These are phyloP conservation scores for Anolis sagrei DNA, from an alignment of 2,113 vertebrate genomes.

Conservation along the genomic window DNA sequence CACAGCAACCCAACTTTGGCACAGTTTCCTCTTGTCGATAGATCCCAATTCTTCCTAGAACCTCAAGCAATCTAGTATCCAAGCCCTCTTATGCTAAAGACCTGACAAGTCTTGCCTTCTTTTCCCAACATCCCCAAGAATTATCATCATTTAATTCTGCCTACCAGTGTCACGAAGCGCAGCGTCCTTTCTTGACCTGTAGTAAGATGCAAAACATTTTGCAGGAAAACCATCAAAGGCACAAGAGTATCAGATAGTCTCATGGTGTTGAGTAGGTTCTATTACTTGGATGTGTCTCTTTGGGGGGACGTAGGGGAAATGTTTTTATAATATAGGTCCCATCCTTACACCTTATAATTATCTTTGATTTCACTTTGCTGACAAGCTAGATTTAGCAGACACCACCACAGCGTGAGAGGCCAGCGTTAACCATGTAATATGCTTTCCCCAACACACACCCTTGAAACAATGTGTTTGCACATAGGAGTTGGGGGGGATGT, in stretches of 20 bases:
- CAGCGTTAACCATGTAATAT: not conserved
- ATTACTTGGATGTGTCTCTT: not conserved
- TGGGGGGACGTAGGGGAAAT: not conserved
- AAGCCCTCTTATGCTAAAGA: not conserved
- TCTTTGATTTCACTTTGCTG: not conserved
- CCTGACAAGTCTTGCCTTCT: too few relatives aligned
- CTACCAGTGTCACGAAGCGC: constrained; percentile 34
- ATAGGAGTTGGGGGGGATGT: too few relatives aligned
- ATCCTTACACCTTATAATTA: constrained; percentile 13
- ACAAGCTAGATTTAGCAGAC: constrained; percentile 6
- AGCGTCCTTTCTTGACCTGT: constrained; percentile 6
- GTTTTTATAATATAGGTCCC: not conserved
- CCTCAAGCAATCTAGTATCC: not conserved
- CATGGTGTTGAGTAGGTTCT: not conserved
- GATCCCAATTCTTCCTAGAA: not conserved
- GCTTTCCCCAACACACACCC: too few relatives aligned
- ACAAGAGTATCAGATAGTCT: not conserved
- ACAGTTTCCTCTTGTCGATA: not conserved
- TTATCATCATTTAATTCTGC: not conserved
- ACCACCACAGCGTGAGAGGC: not conserved
- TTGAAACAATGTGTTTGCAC: too few relatives aligned
- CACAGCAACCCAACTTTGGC: too few relatives aligned
- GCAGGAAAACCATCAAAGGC: not conserved
- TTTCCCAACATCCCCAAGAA: not conserved
- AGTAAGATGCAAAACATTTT: not conserved